These are phyloP conservation scores for Lutraria lutraria DNA, from an alignment of 2,888 invertebrate genomes.

Conservation along the genomic window DNA sequence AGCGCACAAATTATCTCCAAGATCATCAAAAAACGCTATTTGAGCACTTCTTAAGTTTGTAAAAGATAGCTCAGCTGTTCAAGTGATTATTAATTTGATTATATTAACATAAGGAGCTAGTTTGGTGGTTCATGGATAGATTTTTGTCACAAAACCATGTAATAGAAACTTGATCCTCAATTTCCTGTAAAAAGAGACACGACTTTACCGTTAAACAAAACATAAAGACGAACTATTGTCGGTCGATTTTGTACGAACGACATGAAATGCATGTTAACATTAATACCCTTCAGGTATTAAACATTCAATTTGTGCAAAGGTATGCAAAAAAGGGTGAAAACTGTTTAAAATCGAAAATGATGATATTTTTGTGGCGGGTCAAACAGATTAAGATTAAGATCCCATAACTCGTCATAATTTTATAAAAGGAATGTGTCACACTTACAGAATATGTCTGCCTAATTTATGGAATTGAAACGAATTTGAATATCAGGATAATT, in stretches of 20 bases:
- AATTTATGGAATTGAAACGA: not conserved
- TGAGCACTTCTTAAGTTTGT: not conserved
- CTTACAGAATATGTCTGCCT: not conserved
- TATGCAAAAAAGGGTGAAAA: not conserved
- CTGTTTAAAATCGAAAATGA: not conserved
- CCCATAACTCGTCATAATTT: not conserved
- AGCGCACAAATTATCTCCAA: conserved; percentile 9
- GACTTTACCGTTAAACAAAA: conserved; percentile 20
- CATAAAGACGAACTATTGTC: not conserved
- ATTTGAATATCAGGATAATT: not conserved
- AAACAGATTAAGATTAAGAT: not conserved
- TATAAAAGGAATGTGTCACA: not conserved
- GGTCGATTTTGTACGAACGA: not conserved
- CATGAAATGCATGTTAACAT: not conserved
- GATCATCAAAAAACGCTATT: not conserved
- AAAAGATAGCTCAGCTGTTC: conserved; percentile 15
- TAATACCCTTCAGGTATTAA: not conserved
- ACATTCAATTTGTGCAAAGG: not conserved
- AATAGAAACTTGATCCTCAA: not conserved
- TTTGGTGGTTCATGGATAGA: not conserved
- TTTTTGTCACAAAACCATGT: not conserved
- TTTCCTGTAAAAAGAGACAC: conserved; percentile 24
- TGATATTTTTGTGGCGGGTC: not conserved
- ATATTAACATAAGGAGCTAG: not conserved
- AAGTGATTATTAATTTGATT: conserved; percentile 23